Evolutionary conservation across 2,888 invertebrate species (phyloP).

Genomic region (Hesperia comma): DNA sequence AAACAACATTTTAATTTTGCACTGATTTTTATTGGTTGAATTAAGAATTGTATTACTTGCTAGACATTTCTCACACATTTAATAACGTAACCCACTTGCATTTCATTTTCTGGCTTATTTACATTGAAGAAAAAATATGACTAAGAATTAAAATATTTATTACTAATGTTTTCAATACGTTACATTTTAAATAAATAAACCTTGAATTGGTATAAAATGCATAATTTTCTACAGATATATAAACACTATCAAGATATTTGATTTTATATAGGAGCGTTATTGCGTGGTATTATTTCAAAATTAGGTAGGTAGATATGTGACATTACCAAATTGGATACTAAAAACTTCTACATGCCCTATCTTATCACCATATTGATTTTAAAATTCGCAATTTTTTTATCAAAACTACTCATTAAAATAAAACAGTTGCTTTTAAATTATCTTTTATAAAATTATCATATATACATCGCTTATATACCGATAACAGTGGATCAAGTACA

Average conservation of each 20-base stretch:
- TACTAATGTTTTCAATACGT: neutral
- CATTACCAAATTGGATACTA: slow-evolving; percentile 8
- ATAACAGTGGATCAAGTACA: no score
- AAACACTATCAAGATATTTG: slow-evolving; percentile 8
- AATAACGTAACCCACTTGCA: slow-evolving; percentile 11
- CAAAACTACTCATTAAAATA: no score
- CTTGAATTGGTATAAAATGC: slow-evolving; percentile 1
- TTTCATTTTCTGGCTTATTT: slow-evolving; percentile 22
- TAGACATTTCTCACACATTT: slow-evolving; percentile 13
- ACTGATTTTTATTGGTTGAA: slow-evolving; percentile 2
- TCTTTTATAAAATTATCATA: no score
- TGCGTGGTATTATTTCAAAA: slow-evolving; percentile 28
- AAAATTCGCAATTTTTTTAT: slow-evolving; percentile 5
- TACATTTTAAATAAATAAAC: neutral
- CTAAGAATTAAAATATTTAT: neutral
- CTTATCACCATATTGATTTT: neutral
- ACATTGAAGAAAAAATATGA: slow-evolving; percentile 15
- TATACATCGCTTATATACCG: no score
- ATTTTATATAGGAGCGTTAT: slow-evolving; percentile 22
- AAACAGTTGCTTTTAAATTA: neutral
- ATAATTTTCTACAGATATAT: slow-evolving; percentile 13
- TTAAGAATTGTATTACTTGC: neutral
- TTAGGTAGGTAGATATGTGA: slow-evolving; percentile 3
- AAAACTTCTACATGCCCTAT: neutral
- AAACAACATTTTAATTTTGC: slow-evolving; percentile 3